phyloP scores from a whole-genome alignment of 2,113 vertebrate genomes.

The Hyla sarda region DNA sequence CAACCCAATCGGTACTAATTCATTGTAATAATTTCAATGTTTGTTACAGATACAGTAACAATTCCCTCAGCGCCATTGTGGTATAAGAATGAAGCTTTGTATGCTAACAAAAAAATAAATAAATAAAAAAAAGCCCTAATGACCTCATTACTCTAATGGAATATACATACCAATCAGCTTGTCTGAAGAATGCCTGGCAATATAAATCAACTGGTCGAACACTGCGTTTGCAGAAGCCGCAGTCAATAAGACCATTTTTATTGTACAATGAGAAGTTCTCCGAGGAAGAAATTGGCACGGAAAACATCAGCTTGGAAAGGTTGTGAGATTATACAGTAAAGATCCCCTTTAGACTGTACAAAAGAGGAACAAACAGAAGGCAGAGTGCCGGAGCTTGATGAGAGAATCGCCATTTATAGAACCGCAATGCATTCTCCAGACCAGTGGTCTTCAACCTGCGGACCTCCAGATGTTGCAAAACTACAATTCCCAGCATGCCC shows the following conservation, averaged over 20 bases:
- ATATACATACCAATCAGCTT: slow-evolving; percentile 42
- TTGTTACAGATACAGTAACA: background rate
- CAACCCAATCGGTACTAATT: background rate
- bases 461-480: too few species aligned
- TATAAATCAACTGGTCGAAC: slow-evolving; percentile 45
- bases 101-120: slow-evolving; percentile 3
- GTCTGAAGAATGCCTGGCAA: background rate
- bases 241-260: slow-evolving; percentile 58
- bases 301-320: slow-evolving; percentile 27
- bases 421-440: too few species aligned
- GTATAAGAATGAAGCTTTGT: slow-evolving; percentile 30
- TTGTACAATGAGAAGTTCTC: slow-evolving; percentile 53
- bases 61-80: slow-evolving; percentile 28
- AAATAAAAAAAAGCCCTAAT: slow-evolving; percentile 13
- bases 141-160: slow-evolving; percentile 54
- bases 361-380: background rate
- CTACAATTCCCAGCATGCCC: too few species aligned
- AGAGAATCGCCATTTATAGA: background rate
- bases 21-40: slow-evolving; percentile 23
- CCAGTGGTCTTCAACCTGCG: too few species aligned
- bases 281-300: slow-evolving; percentile 47
- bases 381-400: background rate
- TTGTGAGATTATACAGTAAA: slow-evolving; percentile 40
- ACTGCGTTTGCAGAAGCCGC: slow-evolving; percentile 47
- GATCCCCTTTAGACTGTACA: slow-evolving; percentile 20